Base-by-base conservation (phyloP, 2,113 vertebrate genomes). In the Cheilinus undulatus region DNA sequence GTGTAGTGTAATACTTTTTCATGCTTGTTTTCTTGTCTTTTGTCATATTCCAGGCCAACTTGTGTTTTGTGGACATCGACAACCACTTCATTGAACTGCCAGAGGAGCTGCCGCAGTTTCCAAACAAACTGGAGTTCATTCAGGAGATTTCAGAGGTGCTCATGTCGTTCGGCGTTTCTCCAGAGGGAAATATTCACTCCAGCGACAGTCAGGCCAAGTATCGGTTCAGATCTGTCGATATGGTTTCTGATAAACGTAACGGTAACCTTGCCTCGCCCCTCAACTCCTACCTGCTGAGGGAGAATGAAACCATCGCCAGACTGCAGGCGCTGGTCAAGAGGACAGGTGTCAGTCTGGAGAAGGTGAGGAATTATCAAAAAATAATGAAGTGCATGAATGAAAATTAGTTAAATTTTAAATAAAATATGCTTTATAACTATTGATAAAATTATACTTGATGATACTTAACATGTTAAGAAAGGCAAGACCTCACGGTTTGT, bases 41-140 rank as follows among this genome's bases (percentile, higher is more conserved):
- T 23, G 12, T 66, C 42, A 49, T 52, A 38, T 51, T 78, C 40
- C 78, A 99, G 98, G 98, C 98, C 77, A 99, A 98, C 85, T 91
- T 99, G 78, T 99, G 98, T 91, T 99, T 99, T 84, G 97, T 99
- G 91, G 98, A 99, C 88, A 96, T 99, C 53, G 98, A 99, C 92
- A 98, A 99, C 94, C 97, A 99, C 84, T 98, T 97, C 78, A 95
- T 99, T 3, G 98, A 99, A 76, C 93, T 99, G 78, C 98, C 98
- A 1, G 98, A 99, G 89, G 98, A 99, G 75, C 86, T 99, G 79
- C 97, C 98, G 50, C 98, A 99, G 86, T 99, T 99, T 84, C 98
- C 98, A 80, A 99, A 99, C 91, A 99, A 99, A 83, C 94, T 98
- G 14, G 97, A 99, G 87, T 99, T 99, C 85, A 93, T 99, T 77